Evolutionary conservation across 1,140 invertebrate species (phyloP).

Genomic region (Theocolax elegans): DNA sequence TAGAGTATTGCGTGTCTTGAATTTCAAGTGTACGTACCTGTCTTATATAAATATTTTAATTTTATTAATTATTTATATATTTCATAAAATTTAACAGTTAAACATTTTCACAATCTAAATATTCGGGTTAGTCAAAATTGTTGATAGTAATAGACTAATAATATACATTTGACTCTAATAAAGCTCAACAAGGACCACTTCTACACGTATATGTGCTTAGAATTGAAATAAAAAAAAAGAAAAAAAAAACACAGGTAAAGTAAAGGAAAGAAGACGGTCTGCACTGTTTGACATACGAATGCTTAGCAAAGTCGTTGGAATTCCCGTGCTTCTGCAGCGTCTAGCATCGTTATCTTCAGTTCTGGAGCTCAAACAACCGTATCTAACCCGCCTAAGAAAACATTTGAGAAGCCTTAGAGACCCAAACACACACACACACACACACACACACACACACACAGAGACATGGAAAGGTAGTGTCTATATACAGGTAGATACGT

Average conservation of each 20-base stretch:
- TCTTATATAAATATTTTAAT: no score
- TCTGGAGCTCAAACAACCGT: conserved; percentile 40
- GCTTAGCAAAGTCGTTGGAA: background rate
- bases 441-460: background rate
- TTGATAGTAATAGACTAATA: background rate
- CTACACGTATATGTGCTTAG: background rate
- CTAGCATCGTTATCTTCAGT: conserved; percentile 23
- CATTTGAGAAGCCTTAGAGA: conserved; percentile 57
- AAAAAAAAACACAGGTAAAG: conserved; percentile 1
- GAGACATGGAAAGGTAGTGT: no score
- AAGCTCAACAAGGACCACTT: conserved; percentile 4
- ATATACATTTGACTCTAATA: conserved; percentile 20
- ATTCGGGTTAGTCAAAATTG: conserved; percentile 8
- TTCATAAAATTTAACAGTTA: no score
- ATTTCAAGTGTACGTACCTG: no score
- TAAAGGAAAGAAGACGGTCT: background rate
- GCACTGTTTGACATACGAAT: conserved; percentile 13
- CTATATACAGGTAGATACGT: background rate
- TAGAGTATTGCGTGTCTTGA: no score
- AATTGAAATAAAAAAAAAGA: background rate
- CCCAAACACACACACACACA: conserved; percentile 19
- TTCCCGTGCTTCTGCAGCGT: background rate
- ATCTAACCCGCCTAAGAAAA: conserved; percentile 63
- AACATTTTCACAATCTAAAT: no score
- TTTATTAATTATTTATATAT: no score